Evolutionary conservation across 2,797 vertebrate species (phyloP), one percentile per base, ranked within the genome.

Genomic region (Echeneis naucrates): DNA sequence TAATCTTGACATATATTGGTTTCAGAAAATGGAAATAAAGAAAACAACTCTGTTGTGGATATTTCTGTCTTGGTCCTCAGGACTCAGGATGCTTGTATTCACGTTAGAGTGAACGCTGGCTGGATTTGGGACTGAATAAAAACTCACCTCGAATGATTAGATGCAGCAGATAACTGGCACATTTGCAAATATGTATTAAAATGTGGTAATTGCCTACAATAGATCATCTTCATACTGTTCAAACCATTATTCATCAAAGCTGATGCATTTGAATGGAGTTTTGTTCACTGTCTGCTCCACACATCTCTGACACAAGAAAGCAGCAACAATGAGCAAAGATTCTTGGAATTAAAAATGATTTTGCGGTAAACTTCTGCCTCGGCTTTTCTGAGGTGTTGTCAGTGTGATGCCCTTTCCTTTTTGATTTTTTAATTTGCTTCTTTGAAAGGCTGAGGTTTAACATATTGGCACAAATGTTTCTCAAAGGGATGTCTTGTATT

Each of bases 131-230:
- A 60, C 23, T 33, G 17, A 33, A 35, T 69, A 16, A 63, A 47
- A 57, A 19, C 11, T 30, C 7, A 4, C 38, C 47, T 48, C 26
- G 47, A 40, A 71, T 68, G 16, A 80, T 51, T 14, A 23, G 24
- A 40, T 53, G 4, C 23, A 14, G 10, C 24, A 52, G 11, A 40
- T 32, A 63, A 72, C 8, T 42, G 19, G 11, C 0, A 40, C 0
- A 68, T 83, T 72, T 81, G 33, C 73, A 78, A 68, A 61, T 37
- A 21, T 26, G 1, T 66, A 68, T 75, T 45, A 60, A 70, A 53
- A 59, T 56, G 3, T 68, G 35, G 4, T 59, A 72, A 80, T 71
- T 58, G n/a, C 50, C 42, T 21, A 19, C 33, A 56, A 26, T 14
- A n/a, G 37, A 52, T 51, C 40, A 50, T 55, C 57, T 57, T 72